A percentile compares a stretch with the other conserved stretches of the same genome.
Evolutionary conservation across 2,797 vertebrate species (phyloP).

Genomic region (Catamblyrhynchus diadema): DNA sequence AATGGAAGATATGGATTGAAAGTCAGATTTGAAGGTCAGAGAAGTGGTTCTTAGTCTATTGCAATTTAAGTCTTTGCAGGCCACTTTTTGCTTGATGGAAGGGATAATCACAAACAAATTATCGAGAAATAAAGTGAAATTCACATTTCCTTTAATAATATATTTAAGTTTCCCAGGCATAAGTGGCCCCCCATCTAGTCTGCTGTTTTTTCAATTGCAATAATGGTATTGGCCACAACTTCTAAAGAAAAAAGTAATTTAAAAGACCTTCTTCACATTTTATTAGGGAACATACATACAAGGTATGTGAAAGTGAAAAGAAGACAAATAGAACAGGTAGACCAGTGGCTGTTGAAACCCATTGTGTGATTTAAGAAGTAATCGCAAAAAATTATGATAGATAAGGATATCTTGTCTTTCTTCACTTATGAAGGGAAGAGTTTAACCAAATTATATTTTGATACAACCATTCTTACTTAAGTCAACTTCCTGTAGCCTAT

Average conservation of each 20-base stretch:
- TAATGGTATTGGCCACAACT: neutral
- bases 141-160: neutral
- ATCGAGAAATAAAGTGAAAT: neutral
- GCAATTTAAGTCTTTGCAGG: neutral
- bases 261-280: neutral
- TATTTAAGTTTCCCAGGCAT: neutral
- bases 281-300: neutral
- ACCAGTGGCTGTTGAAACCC: neutral
- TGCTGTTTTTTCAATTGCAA: neutral
- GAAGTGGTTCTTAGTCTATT: conserved; percentile 20
- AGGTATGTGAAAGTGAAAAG: neutral
- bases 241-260: neutral
- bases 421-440: neutral
- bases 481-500: neutral
- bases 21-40: conserved; percentile 72
- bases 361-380: neutral
- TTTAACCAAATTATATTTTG: neutral
- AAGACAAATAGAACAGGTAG: neutral
- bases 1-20: conserved; percentile 69
- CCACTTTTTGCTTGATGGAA: neutral
- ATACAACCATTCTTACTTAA: neutral
- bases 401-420: neutral
- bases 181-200: neutral
- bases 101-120: neutral
- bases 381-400: neutral